These are phyloP conservation scores for Graptemys geographica DNA, from an alignment of 2,797 vertebrate genomes.

Conservation along the genomic window DNA sequence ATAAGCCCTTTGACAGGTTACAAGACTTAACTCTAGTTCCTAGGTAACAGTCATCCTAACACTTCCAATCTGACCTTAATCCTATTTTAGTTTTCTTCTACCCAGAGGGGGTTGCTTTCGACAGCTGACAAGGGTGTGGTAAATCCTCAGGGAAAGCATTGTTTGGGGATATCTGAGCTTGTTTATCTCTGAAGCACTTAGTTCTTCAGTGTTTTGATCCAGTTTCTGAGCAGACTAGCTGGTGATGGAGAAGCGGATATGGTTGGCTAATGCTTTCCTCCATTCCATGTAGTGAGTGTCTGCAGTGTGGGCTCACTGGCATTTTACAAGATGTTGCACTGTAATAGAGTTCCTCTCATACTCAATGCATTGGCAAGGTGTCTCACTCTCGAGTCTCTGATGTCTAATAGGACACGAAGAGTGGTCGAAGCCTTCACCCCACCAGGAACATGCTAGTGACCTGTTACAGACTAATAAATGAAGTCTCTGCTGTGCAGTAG, in stretches of 20 bases:
- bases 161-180: not conserved
- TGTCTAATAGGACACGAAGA: not conserved
- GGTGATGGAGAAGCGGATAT: not conserved
- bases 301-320: not conserved
- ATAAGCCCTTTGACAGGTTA: not conserved
- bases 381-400: not conserved
- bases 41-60: not conserved
- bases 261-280: not conserved
- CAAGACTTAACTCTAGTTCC: not conserved
- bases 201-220: not conserved
- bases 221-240: not conserved
- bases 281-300: not conserved
- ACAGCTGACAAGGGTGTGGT: not conserved
- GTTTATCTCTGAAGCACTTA: not conserved
- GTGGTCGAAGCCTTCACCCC: not conserved
- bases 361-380: accelerated
- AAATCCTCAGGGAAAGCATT: not conserved
- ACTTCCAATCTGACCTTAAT: not conserved
- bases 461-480: not conserved
- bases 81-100: not conserved
- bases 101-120: not conserved
- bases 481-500: not conserved
- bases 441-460: not conserved
- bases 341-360: accelerated
- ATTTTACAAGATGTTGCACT: not conserved